Percentiles rank a stretch among this genome's conserved stretches.
Evolutionary conservation across 2,888 invertebrate species (phyloP).

Genomic region (Lacanobia wlatinum): DNA sequence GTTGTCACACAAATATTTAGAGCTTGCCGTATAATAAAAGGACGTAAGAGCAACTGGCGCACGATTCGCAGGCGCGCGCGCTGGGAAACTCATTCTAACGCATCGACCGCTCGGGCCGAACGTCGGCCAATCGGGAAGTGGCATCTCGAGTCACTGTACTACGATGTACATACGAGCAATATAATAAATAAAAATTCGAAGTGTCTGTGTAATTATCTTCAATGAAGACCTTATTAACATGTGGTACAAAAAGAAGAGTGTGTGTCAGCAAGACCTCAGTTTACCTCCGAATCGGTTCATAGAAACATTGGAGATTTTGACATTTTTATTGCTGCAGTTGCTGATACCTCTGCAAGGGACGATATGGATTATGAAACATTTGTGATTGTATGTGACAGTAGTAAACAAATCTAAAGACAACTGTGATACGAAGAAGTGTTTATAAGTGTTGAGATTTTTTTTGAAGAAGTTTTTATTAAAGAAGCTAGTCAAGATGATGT

Average conservation of each 20-base stretch:
- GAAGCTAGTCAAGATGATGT: constrained; percentile 92
- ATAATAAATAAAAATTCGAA: constrained; percentile 34
- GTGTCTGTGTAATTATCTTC: constrained; percentile 62
- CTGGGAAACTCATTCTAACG: constrained; percentile 84
- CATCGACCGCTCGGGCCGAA: constrained; percentile 82
- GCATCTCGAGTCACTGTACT: constrained; percentile 61
- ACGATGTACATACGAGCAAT: constrained; percentile 52
- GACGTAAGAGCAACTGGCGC: constrained; percentile 76
- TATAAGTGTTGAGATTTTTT: constrained; percentile 63
- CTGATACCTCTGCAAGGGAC: constrained; percentile 72
- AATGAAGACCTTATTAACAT: constrained; percentile 73
- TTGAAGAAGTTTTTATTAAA: constrained; percentile 56
- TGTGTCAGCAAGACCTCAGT: constrained; percentile 67
- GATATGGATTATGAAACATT: constrained; percentile 77
- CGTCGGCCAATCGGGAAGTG: constrained; percentile 83
- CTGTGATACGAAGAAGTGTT: constrained; percentile 70
- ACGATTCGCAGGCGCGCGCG: constrained; percentile 82
- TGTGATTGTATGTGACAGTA: constrained; percentile 72
- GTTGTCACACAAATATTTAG: constrained; percentile 88
- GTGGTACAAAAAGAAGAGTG: constrained; percentile 73
- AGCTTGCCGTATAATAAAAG: constrained; percentile 87
- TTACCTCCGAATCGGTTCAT: constrained; percentile 69
- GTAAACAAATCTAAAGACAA: constrained; percentile 31
- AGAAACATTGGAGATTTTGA: constrained; percentile 72
- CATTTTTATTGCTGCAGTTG: constrained; percentile 70